Evolutionary conservation across 2,888 invertebrate species (phyloP).

Genomic region (Conus canariensis): DNA sequence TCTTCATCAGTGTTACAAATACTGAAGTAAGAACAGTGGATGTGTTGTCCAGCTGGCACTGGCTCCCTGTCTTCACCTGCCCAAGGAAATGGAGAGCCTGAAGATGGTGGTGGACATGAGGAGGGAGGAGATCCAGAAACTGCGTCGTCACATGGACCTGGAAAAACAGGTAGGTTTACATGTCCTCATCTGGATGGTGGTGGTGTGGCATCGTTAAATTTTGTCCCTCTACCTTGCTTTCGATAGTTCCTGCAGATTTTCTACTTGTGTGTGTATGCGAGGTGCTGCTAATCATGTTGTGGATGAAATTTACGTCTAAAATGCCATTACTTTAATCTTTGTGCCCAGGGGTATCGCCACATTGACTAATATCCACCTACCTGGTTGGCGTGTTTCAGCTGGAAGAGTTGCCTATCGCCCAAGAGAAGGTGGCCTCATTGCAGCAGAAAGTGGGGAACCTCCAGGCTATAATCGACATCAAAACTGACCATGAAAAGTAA

Average conservation of each 20-base stretch:
- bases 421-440: slow-evolving; percentile 87
- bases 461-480: slow-evolving; percentile 86
- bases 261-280: too few species aligned
- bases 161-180: slow-evolving; percentile 82
- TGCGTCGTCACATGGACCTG: slow-evolving; percentile 83
- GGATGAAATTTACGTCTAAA: neutral
- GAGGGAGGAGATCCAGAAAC: slow-evolving; percentile 89
- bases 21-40: neutral
- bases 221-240: too few species aligned
- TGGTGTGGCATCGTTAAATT: too few species aligned
- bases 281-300: too few species aligned
- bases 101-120: slow-evolving; percentile 93
- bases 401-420: slow-evolving; percentile 86
- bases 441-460: slow-evolving; percentile 93
- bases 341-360: too few species aligned
- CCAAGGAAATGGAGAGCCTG: slow-evolving; percentile 89
- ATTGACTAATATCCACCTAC: neutral
- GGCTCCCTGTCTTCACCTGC: slow-evolving; percentile 79
- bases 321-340: neutral
- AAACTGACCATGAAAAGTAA: slow-evolving; percentile 87
- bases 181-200: too few species aligned
- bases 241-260: too few species aligned
- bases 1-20: neutral
- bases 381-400: slow-evolving; percentile 73
- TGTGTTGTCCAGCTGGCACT: slow-evolving; percentile 67